Conservation (phyloP, 2,797 vertebrate species). For the Vespertilio murinus region DNA sequence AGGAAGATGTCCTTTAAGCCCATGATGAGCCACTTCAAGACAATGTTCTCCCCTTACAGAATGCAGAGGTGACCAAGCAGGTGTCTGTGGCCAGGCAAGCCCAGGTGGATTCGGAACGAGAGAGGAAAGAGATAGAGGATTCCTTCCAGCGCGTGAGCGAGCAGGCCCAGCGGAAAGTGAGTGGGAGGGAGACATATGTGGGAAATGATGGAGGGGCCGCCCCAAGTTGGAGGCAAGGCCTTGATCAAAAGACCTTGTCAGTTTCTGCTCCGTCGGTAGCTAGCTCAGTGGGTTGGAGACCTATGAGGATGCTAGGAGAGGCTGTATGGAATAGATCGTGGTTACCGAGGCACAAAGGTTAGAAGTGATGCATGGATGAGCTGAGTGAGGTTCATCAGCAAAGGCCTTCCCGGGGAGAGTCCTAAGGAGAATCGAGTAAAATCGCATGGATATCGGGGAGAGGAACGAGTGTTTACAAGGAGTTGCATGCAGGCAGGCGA, state of each 20-base stretch:
- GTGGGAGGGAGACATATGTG: background rate
- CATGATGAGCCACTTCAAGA: background rate
- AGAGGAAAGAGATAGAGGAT: constrained; percentile 93
- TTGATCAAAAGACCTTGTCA: background rate
- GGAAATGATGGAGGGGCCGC: background rate
- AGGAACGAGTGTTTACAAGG: rapidly evolving
- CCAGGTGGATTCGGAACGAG: constrained; percentile 91
- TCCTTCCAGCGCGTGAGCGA: constrained; percentile 90
- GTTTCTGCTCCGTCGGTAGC: background rate
- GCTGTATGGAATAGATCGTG: background rate
- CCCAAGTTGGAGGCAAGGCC: background rate
- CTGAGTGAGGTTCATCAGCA: background rate
- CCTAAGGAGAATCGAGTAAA: background rate
- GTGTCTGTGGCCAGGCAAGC: constrained; percentile 91
- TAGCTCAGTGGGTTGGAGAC: background rate
- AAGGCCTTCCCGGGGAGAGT: background rate
- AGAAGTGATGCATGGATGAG: background rate
- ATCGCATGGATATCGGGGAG: background rate
- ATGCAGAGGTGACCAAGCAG: constrained; percentile 97
- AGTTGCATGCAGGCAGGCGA: background rate
- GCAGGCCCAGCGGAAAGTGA: constrained; percentile 90
- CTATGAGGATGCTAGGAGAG: too few relatives aligned
- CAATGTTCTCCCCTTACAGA: constrained; percentile 81
- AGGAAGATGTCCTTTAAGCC: background rate
- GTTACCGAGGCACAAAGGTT: rapidly evolving